A percentile compares a stretch with the other conserved stretches of the same genome.
Evolutionary conservation across 2,113 vertebrate genomes (phyloP).

Genomic region (Natator depressus): DNA sequence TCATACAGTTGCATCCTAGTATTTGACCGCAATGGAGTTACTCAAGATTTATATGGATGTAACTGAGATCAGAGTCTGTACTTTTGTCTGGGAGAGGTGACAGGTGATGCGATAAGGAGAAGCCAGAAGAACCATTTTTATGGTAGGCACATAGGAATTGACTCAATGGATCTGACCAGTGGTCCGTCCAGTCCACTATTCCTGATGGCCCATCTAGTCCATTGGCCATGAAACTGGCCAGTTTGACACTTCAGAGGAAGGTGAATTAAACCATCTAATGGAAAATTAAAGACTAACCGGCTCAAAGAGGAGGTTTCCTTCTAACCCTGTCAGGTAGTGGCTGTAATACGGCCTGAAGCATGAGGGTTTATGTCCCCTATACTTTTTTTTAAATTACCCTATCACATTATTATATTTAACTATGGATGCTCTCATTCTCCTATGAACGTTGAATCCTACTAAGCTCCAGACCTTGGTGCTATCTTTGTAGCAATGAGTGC

Average conservation of each 20-base stretch:
- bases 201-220: accelerated
- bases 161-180: accelerated
- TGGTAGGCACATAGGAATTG: accelerated
- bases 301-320: background rate
- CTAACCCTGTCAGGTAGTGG: accelerated
- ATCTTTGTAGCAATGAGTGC: background rate
- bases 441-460: accelerated
- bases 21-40: background rate
- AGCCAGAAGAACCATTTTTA: background rate
- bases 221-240: background rate
- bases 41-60: background rate
- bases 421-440: background rate
- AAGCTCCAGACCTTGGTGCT: background rate
- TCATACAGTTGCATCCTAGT: background rate
- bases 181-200: background rate
- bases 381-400: background rate
- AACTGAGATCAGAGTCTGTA: background rate
- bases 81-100: accelerated
- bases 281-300: background rate
- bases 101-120: background rate
- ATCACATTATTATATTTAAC: accelerated
- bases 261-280: background rate
- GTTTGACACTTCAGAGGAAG: background rate
- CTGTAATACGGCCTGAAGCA: background rate
- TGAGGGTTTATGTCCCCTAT: background rate